Evolutionary conservation across 2,797 vertebrate genomes (phyloP).

Genomic region (Eulemur coronatus): DNA sequence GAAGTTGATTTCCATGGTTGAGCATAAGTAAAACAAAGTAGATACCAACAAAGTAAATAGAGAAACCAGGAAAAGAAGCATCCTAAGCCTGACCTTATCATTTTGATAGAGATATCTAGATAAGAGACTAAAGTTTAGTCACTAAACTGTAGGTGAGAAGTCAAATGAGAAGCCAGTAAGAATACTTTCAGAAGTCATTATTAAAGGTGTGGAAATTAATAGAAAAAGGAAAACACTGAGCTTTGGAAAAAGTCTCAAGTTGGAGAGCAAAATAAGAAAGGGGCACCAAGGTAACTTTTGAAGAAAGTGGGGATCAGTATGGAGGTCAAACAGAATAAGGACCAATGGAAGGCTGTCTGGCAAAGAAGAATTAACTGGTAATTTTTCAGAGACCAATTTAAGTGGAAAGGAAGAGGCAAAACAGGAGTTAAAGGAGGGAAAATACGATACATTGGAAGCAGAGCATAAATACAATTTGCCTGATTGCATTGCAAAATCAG

Average conservation of each 20-base stretch:
- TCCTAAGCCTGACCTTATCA: not conserved
- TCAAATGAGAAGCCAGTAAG: not conserved
- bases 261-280: not conserved
- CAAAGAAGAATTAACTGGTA: not conserved
- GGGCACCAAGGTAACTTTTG: not conserved
- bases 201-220: not conserved
- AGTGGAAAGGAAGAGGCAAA: slow-evolving; percentile 17
- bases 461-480: not conserved
- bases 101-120: not conserved
- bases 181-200: not conserved
- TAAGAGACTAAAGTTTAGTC: not conserved
- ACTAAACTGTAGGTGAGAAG: not conserved
- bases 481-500: not conserved
- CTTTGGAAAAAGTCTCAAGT: not conserved
- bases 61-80: not conserved
- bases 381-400: not conserved
- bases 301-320: not conserved
- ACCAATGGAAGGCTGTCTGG: not conserved
- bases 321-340: not conserved
- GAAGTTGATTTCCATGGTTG: not conserved
- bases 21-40: not conserved
- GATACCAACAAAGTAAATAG: not conserved
- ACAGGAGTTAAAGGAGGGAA: not conserved
- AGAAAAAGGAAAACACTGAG: not conserved
- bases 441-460: not conserved